Evolutionary conservation across 2,113 vertebrate species (phyloP).

Genomic region (Leptobrachium ailaonicum): DNA sequence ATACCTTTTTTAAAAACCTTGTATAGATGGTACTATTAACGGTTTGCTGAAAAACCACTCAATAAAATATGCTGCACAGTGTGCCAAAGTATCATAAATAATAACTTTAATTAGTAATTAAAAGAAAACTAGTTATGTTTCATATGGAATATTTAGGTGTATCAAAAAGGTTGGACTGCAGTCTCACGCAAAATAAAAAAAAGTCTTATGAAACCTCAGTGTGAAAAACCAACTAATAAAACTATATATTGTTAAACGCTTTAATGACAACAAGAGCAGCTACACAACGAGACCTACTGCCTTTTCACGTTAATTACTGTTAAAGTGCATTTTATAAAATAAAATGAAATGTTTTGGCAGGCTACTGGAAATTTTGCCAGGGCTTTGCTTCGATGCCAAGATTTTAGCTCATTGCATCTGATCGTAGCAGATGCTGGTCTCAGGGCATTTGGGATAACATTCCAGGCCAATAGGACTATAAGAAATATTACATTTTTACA

Average conservation of each 20-base stretch:
- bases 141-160: neutral
- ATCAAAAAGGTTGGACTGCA: neutral
- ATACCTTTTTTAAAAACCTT: too few relatives aligned
- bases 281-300: constrained; percentile 29
- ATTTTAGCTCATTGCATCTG: constrained; percentile 45
- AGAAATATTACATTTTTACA: constrained; percentile 21
- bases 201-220: neutral
- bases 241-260: constrained; percentile 4
- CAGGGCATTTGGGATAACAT: constrained; percentile 40
- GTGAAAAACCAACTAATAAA: neutral
- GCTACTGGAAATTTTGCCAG: neutral
- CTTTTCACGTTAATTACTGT: constrained; percentile 35
- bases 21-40: too few relatives aligned
- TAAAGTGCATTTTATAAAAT: constrained; percentile 24
- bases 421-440: constrained; percentile 48
- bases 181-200: neutral
- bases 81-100: neutral
- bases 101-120: constrained; percentile 16
- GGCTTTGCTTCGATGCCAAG: constrained; percentile 14
- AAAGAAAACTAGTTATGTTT: constrained; percentile 12
- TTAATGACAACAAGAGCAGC: neutral
- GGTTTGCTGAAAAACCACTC: neutral
- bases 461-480: constrained; percentile 36
- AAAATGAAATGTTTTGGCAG: constrained; percentile 41
- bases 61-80: neutral